These are phyloP conservation scores for Globodera rostochiensis DNA, from an alignment of 1,140 invertebrate genomes.

Conservation along the genomic window DNA sequence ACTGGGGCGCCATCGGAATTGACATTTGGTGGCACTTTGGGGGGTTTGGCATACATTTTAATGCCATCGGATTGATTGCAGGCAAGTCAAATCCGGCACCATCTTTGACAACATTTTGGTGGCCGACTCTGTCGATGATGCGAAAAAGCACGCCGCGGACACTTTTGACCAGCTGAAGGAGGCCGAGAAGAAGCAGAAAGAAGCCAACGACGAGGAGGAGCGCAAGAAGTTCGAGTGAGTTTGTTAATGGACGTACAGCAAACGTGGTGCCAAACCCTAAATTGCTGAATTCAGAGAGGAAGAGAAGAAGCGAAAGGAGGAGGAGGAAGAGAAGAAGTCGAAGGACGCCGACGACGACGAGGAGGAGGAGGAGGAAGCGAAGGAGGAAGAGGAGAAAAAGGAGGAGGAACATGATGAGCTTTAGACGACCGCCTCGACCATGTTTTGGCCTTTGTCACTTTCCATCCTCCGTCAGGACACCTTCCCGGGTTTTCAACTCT, in stretches of 20 bases:
- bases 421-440: constrained; percentile 34
- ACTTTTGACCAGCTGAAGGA: constrained; percentile 72
- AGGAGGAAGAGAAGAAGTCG: constrained; percentile 69
- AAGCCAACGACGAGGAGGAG: constrained; percentile 83
- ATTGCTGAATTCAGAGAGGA: constrained; percentile 71
- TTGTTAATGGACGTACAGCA: not conserved
- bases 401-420: constrained; percentile 63
- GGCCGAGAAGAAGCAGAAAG: constrained; percentile 91
- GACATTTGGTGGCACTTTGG: constrained; percentile 79
- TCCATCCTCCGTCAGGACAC: not conserved
- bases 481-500: constrained; percentile 3
- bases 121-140: constrained; percentile 82
- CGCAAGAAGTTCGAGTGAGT: constrained; percentile 68
- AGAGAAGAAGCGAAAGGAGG: constrained; percentile 71
- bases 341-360: constrained; percentile 64
- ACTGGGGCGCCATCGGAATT: constrained; percentile 88
- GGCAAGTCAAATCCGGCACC: constrained; percentile 95
- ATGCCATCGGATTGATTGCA: not conserved
- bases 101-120: constrained; percentile 97
- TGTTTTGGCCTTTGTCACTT: not conserved
- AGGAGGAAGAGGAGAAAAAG: not conserved
- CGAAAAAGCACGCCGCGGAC: constrained; percentile 73
- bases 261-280: no score
- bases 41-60: constrained; percentile 30
- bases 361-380: constrained; percentile 50